These are phyloP conservation scores for Lasioglossum malachurum DNA, from an alignment of 2,888 invertebrate species.

Conservation along the genomic window DNA sequence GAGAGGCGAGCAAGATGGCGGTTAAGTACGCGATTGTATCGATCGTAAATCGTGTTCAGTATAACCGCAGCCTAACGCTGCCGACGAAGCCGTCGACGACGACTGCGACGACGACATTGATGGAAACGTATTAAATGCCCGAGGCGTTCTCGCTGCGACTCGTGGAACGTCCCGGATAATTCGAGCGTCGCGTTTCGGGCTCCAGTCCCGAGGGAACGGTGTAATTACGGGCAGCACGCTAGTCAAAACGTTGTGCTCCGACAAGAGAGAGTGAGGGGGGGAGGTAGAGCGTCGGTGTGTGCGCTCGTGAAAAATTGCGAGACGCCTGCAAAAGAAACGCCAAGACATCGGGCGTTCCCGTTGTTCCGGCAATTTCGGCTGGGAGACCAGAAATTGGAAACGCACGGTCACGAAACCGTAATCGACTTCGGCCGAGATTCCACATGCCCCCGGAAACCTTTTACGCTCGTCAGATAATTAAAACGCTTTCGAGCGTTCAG, in stretches of 20 bases:
- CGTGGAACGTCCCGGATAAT: conserved; percentile 64
- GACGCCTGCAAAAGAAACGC: conserved; percentile 10
- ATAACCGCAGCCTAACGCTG: neutral
- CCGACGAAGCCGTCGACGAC: conserved; percentile 14
- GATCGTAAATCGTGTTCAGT: neutral
- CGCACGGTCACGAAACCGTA: conserved; percentile 22
- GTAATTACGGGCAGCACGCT: conserved; percentile 53
- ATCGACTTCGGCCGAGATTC: conserved; percentile 14
- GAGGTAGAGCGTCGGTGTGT: neutral
- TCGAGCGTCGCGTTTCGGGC: conserved; percentile 62
- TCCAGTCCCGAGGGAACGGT: conserved; percentile 13
- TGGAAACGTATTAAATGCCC: conserved; percentile 68
- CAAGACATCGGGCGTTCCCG: conserved; percentile 3
- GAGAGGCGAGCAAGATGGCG: neutral
- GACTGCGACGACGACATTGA: conserved; percentile 54
- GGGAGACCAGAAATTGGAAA: conserved; percentile 10
- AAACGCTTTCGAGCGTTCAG: conserved; percentile 9
- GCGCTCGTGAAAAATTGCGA: conserved; percentile 25
- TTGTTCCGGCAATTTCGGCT: neutral
- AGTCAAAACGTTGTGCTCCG: conserved; percentile 36
- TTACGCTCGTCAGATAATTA: conserved; percentile 17
- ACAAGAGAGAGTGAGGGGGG: neutral
- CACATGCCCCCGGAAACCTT: conserved; percentile 3
- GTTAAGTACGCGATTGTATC: neutral
- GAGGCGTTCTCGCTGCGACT: conserved; percentile 60